Conservation (phyloP, 2,888 invertebrate genomes). For the Sisyra terminalis region DNA sequence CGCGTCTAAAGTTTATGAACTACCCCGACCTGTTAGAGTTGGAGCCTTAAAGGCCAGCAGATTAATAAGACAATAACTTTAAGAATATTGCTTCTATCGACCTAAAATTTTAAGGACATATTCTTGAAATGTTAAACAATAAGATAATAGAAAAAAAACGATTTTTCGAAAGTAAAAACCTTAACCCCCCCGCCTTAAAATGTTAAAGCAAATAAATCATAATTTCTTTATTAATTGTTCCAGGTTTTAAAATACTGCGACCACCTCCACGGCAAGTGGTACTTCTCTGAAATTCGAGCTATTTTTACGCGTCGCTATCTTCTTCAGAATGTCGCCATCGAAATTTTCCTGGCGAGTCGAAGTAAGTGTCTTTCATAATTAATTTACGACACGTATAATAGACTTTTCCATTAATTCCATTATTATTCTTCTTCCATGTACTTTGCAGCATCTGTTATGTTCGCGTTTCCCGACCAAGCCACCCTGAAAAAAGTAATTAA, state of each 20-base stretch:
- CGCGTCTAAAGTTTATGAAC: no score
- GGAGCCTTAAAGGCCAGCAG: no score
- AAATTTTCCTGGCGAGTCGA: constrained; percentile 96
- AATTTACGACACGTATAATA: neutral
- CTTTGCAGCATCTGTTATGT: constrained; percentile 89
- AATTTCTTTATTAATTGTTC: constrained; percentile 25
- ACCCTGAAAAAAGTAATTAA: constrained; percentile 98
- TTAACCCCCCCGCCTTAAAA: no score
- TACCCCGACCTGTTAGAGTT: no score
- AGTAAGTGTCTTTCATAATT: constrained; percentile 48
- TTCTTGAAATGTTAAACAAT: no score
- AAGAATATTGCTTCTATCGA: no score
- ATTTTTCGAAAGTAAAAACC: no score
- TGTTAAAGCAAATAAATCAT: no score
- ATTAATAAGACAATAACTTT: no score
- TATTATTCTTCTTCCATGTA: neutral
- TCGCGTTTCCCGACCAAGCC: constrained; percentile 92
- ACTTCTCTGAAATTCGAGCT: constrained; percentile 97
- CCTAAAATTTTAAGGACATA: no score
- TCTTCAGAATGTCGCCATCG: constrained; percentile 92
- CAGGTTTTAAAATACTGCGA: constrained; percentile 96
- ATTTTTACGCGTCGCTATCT: constrained; percentile 95
- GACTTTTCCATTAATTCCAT: neutral
- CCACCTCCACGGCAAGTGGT: constrained; percentile 98
- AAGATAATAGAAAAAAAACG: no score